phyloP scores from a whole-genome alignment of 2,797 vertebrate genomes.

The Falco naumanni region DNA sequence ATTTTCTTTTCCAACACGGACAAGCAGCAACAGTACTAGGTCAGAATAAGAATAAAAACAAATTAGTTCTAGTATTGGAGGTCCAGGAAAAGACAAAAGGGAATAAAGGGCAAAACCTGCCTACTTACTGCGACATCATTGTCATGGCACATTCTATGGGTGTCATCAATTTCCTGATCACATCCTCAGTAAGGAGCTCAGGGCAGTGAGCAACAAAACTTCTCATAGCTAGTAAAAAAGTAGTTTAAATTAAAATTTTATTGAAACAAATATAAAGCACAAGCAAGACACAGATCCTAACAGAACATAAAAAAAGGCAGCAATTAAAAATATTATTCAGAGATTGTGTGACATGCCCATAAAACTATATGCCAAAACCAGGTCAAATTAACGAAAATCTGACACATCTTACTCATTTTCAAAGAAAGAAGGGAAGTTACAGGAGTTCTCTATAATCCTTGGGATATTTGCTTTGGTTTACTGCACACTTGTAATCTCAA shows the following conservation, averaged over 20 bases:
- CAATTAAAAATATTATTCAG: not conserved
- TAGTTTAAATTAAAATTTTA: not conserved
- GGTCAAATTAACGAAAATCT: not conserved
- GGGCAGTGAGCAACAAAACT: constrained; percentile 99
- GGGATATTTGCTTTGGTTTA: not conserved
- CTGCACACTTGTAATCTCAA: not conserved
- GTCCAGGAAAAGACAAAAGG: not conserved
- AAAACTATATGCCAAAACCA: not conserved
- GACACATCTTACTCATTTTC: not conserved
- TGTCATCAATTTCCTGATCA: constrained; percentile 96
- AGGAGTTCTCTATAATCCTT: not conserved
- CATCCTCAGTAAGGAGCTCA: constrained; percentile 96
- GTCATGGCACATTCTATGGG: constrained; percentile 99
- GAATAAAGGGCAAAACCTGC: not conserved
- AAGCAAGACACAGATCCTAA: not conserved
- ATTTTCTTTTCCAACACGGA: not conserved
- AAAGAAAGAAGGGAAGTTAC: not conserved
- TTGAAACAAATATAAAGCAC: not conserved
- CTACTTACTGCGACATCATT: constrained; percentile 99
- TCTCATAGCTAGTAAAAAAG: constrained; percentile 88
- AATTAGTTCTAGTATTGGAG: not conserved
- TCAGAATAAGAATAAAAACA: not conserved
- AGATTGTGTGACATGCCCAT: not conserved
- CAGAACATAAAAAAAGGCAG: not conserved
- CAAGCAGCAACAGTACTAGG: not conserved